phyloP scores from a whole-genome alignment of 2,888 invertebrate species.

The Agonopterix arenella region DNA sequence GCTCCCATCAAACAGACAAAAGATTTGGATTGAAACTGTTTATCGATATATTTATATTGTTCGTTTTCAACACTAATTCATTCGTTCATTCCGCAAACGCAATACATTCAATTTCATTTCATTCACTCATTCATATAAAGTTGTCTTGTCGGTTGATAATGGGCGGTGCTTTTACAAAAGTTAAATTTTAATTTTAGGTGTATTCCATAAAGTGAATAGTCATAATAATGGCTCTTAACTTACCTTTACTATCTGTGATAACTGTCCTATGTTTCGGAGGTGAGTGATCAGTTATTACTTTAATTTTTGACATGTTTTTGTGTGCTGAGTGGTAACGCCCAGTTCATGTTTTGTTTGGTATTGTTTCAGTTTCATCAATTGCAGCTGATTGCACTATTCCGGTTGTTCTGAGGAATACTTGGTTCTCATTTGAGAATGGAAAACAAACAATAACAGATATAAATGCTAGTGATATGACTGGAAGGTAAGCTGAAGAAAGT shows the following conservation, averaged over 20 bases:
- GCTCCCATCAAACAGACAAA: too few species aligned
- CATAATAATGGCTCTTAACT: conserved; percentile 24
- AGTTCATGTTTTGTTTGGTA: conserved; percentile 19
- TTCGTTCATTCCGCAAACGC: too few species aligned
- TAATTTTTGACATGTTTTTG: conserved; percentile 11
- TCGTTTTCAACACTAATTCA: too few species aligned
- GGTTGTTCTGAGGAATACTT: conserved; percentile 86
- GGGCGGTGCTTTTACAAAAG: too few species aligned
- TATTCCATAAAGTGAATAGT: not conserved
- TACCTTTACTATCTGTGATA: conserved; percentile 19
- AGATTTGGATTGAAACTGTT: too few species aligned
- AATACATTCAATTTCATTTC: too few species aligned
- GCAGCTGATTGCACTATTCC: conserved; percentile 83
- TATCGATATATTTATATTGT: too few species aligned
- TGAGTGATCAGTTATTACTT: conserved; percentile 16
- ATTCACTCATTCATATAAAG: too few species aligned
- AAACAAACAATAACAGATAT: conserved; percentile 89
- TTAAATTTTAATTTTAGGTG: too few species aligned
- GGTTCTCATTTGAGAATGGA: conserved; percentile 95
- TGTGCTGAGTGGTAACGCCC: conserved; percentile 48
- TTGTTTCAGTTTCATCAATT: conserved; percentile 44
- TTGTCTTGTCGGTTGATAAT: too few species aligned
- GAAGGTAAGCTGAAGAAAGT: conserved; percentile 42
- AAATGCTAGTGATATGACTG: conserved; percentile 87
- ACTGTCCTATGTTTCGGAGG: conserved; percentile 25